Evolutionary conservation across 2,888 invertebrate species (phyloP).

Genomic region (Frankliniella fusca): DNA sequence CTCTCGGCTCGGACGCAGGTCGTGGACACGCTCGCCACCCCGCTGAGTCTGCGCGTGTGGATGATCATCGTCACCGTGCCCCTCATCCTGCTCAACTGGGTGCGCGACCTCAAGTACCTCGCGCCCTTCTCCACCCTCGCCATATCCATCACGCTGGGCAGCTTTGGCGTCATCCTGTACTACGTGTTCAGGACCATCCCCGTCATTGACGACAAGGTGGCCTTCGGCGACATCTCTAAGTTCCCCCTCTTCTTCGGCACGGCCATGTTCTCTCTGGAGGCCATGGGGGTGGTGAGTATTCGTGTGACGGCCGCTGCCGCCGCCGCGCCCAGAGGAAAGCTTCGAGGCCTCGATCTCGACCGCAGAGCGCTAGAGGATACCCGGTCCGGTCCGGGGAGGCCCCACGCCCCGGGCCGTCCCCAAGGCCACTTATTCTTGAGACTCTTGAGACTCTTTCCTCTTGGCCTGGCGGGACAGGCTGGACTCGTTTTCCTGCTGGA

Average conservation of each 20-base stretch:
- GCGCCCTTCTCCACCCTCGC: slow-evolving; percentile 88
- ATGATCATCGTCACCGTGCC: slow-evolving; percentile 44
- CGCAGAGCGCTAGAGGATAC: neutral
- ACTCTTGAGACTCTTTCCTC: too few species aligned
- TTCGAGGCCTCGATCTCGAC: neutral
- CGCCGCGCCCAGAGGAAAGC: neutral
- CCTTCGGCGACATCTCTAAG: slow-evolving; percentile 60
- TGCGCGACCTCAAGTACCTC: slow-evolving; percentile 76
- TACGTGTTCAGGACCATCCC: slow-evolving; percentile 74
- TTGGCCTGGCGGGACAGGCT: too few species aligned
- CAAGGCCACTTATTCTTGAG: too few species aligned
- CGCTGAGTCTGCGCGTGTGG: slow-evolving; percentile 44
- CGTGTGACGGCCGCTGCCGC: neutral
- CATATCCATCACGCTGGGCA: slow-evolving; percentile 74
- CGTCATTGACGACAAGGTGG: slow-evolving; percentile 57
- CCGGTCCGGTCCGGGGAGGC: too few species aligned
- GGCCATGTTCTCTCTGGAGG: slow-evolving; percentile 92
- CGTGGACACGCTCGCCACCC: slow-evolving; percentile 48
- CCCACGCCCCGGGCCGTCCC: too few species aligned
- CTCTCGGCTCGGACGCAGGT: slow-evolving; percentile 40
- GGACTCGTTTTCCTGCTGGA: neutral
- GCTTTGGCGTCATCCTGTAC: slow-evolving; percentile 80
- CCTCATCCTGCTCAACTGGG: slow-evolving; percentile 73
- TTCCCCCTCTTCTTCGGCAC: slow-evolving; percentile 94
- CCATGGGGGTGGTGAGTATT: slow-evolving; percentile 76